Conservation (phyloP, 2,113 vertebrate genomes). For the Cephalopterus ornatus region DNA sequence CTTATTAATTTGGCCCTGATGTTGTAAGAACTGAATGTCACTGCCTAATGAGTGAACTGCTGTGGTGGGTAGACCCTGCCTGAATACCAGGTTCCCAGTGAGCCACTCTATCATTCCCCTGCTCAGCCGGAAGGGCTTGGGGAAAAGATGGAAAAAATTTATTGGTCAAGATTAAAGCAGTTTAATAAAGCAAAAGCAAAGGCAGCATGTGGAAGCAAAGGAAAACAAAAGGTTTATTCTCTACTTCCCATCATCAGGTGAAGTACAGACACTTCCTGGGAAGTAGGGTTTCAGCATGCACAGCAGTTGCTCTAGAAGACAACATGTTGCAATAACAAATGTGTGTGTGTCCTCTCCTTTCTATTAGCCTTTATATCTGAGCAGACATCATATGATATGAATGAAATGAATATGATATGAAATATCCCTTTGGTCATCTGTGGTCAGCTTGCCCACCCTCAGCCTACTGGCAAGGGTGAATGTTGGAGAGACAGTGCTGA, state of each 20-base stretch:
- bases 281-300: not conserved
- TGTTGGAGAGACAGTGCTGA: not conserved
- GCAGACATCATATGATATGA: not conserved
- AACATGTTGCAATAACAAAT: not conserved
- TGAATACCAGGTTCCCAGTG: not conserved
- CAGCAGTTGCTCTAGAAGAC: not conserved
- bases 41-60: not conserved
- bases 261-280: not conserved
- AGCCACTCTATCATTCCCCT: not conserved
- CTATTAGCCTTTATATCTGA: not conserved
- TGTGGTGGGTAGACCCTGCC: not conserved
- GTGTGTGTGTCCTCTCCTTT: not conserved
- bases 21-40: not conserved
- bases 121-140: not conserved
- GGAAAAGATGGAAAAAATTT: not conserved
- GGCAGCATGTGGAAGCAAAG: not conserved
- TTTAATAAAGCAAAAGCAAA: not conserved
- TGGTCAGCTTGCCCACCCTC: not conserved
- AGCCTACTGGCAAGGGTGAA: rapidly evolving
- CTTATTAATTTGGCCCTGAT: not conserved
- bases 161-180: not conserved
- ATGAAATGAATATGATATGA: not conserved
- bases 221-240: not conserved
- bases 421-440: not conserved
- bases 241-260: not conserved